These are phyloP conservation scores for Orthosia incerta DNA, from an alignment of 2,888 invertebrate species.

Conservation along the genomic window DNA sequence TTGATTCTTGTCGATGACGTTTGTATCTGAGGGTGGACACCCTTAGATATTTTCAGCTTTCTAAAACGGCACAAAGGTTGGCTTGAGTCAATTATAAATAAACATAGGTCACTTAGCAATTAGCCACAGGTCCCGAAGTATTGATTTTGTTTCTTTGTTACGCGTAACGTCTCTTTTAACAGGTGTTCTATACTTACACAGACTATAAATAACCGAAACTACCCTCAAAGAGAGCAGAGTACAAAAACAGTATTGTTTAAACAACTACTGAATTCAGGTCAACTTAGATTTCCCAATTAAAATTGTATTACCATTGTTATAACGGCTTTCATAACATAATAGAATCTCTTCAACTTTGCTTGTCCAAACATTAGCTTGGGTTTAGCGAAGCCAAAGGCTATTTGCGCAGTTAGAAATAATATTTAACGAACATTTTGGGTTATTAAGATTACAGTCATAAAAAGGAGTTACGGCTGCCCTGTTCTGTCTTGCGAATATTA, in stretches of 20 bases:
- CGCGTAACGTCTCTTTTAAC: neutral
- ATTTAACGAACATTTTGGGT: constrained; percentile 55
- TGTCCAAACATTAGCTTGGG: constrained; percentile 46
- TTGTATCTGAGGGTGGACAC: neutral
- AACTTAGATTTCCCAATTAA: constrained; percentile 33
- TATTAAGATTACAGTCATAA: constrained; percentile 57
- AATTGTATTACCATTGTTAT: constrained; percentile 39
- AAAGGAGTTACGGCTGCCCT: constrained; percentile 44
- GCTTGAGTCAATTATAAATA: constrained; percentile 7
- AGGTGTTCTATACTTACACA: neutral
- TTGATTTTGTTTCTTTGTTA: constrained; percentile 31
- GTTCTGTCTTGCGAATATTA: constrained; percentile 51
- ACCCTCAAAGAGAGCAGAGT: constrained; percentile 2
- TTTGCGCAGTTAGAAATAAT: constrained; percentile 53
- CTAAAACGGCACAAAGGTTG: constrained; percentile 1
- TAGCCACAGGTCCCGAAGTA: constrained; percentile 5
- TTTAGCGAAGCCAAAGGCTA: constrained; percentile 22
- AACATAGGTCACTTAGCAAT: constrained; percentile 33
- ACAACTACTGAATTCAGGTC: constrained; percentile 24
- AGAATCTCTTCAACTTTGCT: constrained; percentile 40
- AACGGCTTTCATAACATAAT: constrained; percentile 30
- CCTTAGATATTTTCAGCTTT: constrained; percentile 13
- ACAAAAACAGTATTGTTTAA: constrained; percentile 17
- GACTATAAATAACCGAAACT: constrained; percentile 18
- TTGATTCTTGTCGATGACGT: neutral